Evolutionary conservation across 2,888 invertebrate species (phyloP).

Genomic region (Empis livida): DNA sequence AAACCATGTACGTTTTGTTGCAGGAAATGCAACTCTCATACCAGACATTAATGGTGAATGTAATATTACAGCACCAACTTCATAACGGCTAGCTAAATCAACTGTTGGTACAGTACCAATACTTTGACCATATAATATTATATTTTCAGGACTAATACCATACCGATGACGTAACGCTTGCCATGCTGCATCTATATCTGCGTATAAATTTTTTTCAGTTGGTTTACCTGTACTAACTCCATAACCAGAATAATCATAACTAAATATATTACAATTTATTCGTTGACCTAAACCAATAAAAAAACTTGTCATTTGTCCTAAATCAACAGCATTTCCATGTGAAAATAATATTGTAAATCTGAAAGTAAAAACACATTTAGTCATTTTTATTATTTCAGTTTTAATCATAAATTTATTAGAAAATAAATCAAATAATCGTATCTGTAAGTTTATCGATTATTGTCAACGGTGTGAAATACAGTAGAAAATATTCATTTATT

Average conservation of each 20-base stretch:
- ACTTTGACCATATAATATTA: constrained; percentile 90
- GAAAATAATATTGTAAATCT: constrained; percentile 86
- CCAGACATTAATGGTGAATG: constrained; percentile 94
- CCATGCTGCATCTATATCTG: constrained; percentile 90
- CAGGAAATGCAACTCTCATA: constrained; percentile 92
- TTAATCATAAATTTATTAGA: no score
- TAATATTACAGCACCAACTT: constrained; percentile 82
- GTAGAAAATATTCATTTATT: no score
- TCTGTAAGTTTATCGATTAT: no score
- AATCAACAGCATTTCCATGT: constrained; percentile 91
- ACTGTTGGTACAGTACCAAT: constrained; percentile 94
- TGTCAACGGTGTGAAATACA: no score
- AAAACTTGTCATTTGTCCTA: constrained; percentile 93
- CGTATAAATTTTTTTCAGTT: constrained; percentile 90
- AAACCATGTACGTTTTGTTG: constrained; percentile 88
- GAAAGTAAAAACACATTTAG: constrained; percentile 1
- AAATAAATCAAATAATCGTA: no score
- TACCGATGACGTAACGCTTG: constrained; percentile 65
- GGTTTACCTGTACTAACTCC: constrained; percentile 84
- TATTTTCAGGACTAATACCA: constrained; percentile 79
- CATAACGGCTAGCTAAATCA: constrained; percentile 76
- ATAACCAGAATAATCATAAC: constrained; percentile 80
- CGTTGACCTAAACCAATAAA: constrained; percentile 82
- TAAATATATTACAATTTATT: constrained; percentile 91
- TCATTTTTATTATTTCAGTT: no score